Evolutionary conservation across 2,888 invertebrate species (phyloP), one percentile per base, ranked within the genome.

Genomic region (Myopa testacea): DNA sequence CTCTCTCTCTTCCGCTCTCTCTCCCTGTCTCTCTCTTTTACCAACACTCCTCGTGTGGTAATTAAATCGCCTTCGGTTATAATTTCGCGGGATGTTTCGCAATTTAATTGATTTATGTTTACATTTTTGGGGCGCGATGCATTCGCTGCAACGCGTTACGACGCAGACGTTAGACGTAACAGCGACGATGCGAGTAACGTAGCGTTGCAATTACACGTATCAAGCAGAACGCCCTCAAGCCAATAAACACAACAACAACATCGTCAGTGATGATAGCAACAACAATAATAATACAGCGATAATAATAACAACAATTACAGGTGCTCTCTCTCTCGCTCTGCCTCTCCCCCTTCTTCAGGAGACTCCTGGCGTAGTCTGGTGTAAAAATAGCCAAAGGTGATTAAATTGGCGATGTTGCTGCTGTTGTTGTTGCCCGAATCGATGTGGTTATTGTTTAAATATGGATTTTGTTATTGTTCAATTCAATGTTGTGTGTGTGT

Each of bases 31-130:
- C 45, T 45, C 45, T 10, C 45, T 45, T 45, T 45, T 3, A 8
- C 45, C 6, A 8, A 45, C 45, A 3, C 10, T 65, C 38, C 65
- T 34, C 37, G 37, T 65, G 45, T 38, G 58, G 69, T 75, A 75
- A 75, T 75, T 75, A 75, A 75, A 75, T 75, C 75, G 75, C 75
- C 75, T 75, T 68, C 69, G 69, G 75, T 60, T 60, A 38, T 75
- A 68, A 75, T 75, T 69, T 75, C 69, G 75, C 45, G 74, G 52
- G 14, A 55, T 67, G 67, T 65, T 75, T 58, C 68, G 45, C 58
- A 75, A 60, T 69, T 75, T 75, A 75, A 75, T 75, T 75, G 75
- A 75, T 75, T 75, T 75, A 69, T 75, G 75, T 75, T 75, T 75
- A 75, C 75, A 75, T 75, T 75, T 75, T 65, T 19, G 74, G 26